Evolutionary conservation across 2,113 vertebrate species (phyloP), one percentile per base, ranked within the genome.

Genomic region (Vulpes vulpes): DNA sequence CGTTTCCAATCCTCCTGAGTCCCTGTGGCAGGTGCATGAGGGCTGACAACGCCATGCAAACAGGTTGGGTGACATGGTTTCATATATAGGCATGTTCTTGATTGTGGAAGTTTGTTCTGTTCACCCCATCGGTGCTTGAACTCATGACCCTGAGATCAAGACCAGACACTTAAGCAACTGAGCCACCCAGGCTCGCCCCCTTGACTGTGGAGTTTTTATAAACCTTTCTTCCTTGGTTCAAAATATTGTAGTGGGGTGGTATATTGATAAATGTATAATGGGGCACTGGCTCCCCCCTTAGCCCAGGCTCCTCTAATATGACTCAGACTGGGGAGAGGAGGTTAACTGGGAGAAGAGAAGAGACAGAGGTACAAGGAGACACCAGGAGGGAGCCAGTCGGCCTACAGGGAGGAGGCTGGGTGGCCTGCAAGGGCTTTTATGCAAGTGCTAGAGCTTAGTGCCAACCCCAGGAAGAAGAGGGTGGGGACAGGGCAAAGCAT

Each of bases 301-400:
- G 43, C 55, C 59, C 62, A 10, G 43, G 1, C 11, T 35, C 88
- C 69, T n/a, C 53, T 55, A 6, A 0, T 2, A 3, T 3, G 76
- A 38, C 35, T 83, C 51, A 0, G 11, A 15, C 8, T 11, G 30
- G 22, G 14, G 11, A 62, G 8, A 19, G 15, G 7, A 7, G 3
- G 17, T 4, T 22, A 14, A 85, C 9, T 1, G 11, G 62, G 32
- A 43, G n/a, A 76, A 4, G 3, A 8, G 32, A 25, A 65, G 17
- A 30, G 22, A 32, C 32, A 11, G 32, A 51, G 62, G 49, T 27
- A 11, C 55, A 19, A 5, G 43, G 65, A 57, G 80, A 53, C 38
- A 14, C n/a, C 6, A 22, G 0, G n/a, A 23, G 74, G 43, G 17
- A 51, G 11, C 14, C 8, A 0, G 32, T 0, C 1, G 25, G n/a